These are phyloP conservation scores for Microcebus ravelobensis DNA, from an alignment of 2,113 vertebrate species.

Conservation along the genomic window DNA sequence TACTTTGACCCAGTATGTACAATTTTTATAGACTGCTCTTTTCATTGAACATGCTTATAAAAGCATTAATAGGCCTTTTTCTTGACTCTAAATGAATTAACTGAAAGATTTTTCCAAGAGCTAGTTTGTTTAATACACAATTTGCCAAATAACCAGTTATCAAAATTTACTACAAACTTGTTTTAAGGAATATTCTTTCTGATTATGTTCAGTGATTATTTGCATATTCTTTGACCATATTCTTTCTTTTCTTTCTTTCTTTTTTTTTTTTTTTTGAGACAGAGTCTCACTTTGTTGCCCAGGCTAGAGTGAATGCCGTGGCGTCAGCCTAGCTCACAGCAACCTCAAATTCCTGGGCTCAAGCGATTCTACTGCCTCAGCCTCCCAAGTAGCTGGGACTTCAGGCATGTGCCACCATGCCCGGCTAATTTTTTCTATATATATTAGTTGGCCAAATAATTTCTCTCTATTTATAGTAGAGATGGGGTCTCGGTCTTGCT, in stretches of 20 bases:
- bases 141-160: background rate
- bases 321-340: too few relatives aligned
- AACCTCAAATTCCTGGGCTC: too few relatives aligned
- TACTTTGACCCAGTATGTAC: background rate
- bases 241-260: background rate
- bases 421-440: too few relatives aligned
- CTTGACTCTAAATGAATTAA: conserved; percentile 27
- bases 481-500: too few relatives aligned
- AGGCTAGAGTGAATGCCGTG: too few relatives aligned
- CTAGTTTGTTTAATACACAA: background rate
- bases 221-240: background rate
- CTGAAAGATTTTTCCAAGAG: background rate
- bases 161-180: background rate
- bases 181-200: conserved; percentile 6
- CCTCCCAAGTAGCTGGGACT: too few relatives aligned
- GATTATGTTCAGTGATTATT: background rate
- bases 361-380: too few relatives aligned
- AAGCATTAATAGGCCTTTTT: background rate
- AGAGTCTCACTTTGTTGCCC: too few relatives aligned
- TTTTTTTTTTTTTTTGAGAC: too few relatives aligned
- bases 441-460: too few relatives aligned
- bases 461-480: too few relatives aligned
- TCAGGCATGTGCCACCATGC: too few relatives aligned
- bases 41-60: background rate
- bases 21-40: background rate